Evolutionary conservation across 2,888 invertebrate species (phyloP), one percentile per base, ranked within the genome.

Genomic region (Terebella lapidaria): DNA sequence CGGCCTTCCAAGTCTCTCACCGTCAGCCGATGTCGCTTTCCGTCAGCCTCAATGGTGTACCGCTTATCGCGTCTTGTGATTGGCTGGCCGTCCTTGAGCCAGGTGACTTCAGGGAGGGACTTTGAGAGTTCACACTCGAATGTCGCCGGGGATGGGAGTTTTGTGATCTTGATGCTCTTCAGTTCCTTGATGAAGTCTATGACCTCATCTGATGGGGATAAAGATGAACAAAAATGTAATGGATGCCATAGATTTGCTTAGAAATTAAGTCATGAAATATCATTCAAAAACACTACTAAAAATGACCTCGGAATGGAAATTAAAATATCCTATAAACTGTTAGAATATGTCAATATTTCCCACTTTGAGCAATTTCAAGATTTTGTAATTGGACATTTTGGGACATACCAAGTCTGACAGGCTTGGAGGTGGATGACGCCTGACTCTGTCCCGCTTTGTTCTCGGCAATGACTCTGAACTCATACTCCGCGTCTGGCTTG

Each of bases 21-120:
- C 42, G 69, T 70, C 49, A 79, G 69, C 42, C 67, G 64, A 57
- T 78, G 78, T 2, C 74, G 69, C 10, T 70, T 63, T 4, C 76
- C 76, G 18, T 75, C 74, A 26, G 68, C 67, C 30, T 73, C 64
- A 63, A 76, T 70, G 64, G 71, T 70, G 64, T 76, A 74, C 15
- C 54, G 35, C 63, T 75, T 77, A 56, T 75, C 70, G 58, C 68
- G 67, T 54, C 73, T 46, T 75, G 90, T 90, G 47, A 95, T 81
- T 76, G 93, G 92, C 75, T 92, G 52, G 24, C 61, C 67, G 24
- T 64, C 65, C 51, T 64, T 63, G 54, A 60, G 62, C 69, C 69
- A 69, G 45, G 53, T 35, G 27, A 65, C 62, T 1, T 62, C 57
- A 27, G 58, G 45, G 15, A 45, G 55, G 3, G 60, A 26, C 52